Evolutionary conservation across 2,888 invertebrate species (phyloP), one percentile per base, ranked within the genome.

Genomic region (Orgyia antiqua): DNA sequence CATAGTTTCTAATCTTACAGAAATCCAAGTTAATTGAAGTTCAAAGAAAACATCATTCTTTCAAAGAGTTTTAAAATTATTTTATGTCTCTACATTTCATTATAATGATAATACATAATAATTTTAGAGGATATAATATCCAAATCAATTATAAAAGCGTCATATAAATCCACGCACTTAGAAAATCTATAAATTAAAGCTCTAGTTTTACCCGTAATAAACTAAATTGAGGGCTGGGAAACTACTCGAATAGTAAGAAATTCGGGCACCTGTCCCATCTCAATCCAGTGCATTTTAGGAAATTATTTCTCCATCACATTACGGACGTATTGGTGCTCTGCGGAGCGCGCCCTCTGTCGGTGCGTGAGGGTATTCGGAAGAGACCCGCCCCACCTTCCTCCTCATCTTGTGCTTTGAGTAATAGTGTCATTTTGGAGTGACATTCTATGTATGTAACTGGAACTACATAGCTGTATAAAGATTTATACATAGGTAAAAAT

Each of bases 281-380:
- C 76, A 73, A 75, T 69, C 68, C 74, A 69, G 53, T 78, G 77
- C 80, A 78, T 80, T 79, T 78, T 73, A 68, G 75, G 64, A 76
- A 78, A 79, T 78, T 75, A 79, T 79, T 76, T 76, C 73, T 65
- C 71, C 73, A 77, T 74, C 73, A 72, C 72, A 78, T 79, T 76
- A 76, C 50, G 59, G 46, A 45, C 49, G 71, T 73, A 80, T 79
- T 79, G 73, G 73, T 69, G 77, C 62, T 66, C 74, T 58, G 54
- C 63, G 61, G 69, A 78, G 71, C 78, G 77, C 69, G 70, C 68
- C 69, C 70, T 78, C 68, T 70, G 68, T 33, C 69, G 67, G 72
- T 73, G 80, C 79, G 78, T 80, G 72, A 78, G 68, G 63, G 66
- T 65, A 72, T 71, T 71, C 57, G 58, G 68, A 54, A 68, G 34